A percentile compares a stretch with the other conserved stretches of the same genome.
phyloP scores from a whole-genome alignment of 2,888 invertebrate species.

The Galerucella pusilla region DNA sequence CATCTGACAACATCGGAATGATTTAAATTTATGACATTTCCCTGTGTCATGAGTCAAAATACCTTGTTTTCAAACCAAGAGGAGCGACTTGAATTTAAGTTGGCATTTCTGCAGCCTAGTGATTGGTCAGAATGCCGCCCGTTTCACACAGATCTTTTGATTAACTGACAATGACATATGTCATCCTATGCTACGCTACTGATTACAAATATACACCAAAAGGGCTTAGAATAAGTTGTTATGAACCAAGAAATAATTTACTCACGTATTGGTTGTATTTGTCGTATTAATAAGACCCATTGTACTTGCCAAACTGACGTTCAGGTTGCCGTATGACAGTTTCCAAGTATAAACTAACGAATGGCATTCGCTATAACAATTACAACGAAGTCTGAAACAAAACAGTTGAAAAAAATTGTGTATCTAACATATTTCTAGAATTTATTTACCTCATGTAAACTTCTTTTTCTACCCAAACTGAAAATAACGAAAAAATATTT shows the following conservation, averaged over 20 bases:
- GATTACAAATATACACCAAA: too few species aligned
- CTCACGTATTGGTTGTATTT: slow-evolving; percentile 9
- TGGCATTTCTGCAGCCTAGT: too few species aligned
- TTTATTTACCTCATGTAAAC: not conserved
- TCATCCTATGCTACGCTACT: too few species aligned
- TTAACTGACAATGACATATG: too few species aligned
- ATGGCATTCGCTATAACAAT: slow-evolving; percentile 29
- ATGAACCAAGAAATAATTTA: not conserved
- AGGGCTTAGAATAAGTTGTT: too few species aligned
- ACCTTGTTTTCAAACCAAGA: too few species aligned
- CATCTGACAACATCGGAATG: too few species aligned
- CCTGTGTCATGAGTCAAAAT: too few species aligned
- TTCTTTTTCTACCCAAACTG: slow-evolving; percentile 5
- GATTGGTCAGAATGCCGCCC: too few species aligned
- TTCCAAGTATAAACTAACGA: slow-evolving; percentile 13
- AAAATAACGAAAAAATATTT: slow-evolving; percentile 3
- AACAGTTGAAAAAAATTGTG: not conserved
- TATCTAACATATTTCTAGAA: not conserved
- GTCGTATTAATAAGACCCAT: not conserved
- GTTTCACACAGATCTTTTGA: too few species aligned
- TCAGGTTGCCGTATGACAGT: slow-evolving; percentile 14
- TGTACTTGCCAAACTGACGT: not conserved
- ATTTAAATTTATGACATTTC: too few species aligned
- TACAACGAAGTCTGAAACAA: slow-evolving; percentile 28
- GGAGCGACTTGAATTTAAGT: too few species aligned